A percentile compares a stretch with the other conserved stretches of the same genome.
These are phyloP conservation scores for Bothrops jararaca DNA, from an alignment of 2,113 vertebrate genomes.

Conservation along the genomic window DNA sequence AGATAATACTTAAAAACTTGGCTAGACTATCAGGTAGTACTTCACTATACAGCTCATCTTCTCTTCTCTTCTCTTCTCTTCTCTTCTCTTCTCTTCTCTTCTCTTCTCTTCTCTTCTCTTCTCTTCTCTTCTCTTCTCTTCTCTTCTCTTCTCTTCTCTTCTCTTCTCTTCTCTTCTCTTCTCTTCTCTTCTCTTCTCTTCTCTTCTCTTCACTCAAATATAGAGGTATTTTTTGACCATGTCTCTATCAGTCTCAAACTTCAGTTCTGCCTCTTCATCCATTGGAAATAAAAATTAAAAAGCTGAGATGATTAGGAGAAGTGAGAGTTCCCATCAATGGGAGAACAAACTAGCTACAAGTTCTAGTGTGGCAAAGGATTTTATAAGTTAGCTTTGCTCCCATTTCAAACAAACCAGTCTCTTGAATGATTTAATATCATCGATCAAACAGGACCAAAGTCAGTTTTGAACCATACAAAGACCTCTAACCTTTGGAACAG, in stretches of 20 bases:
- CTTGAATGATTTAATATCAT: background rate
- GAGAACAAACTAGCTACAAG: background rate
- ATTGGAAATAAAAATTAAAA: background rate
- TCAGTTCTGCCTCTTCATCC: background rate
- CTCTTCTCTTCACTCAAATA: background rate
- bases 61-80: too few species aligned
- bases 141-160: too few species aligned
- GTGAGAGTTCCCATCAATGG: background rate
- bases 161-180: too few species aligned
- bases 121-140: too few species aligned
- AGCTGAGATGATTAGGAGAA: background rate
- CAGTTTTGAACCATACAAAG: background rate
- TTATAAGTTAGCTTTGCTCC: background rate
- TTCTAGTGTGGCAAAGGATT: background rate
- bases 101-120: too few species aligned
- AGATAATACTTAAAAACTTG: background rate
- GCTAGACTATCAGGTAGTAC: background rate
- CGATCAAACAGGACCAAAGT: background rate
- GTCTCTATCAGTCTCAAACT: background rate
- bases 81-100: too few species aligned
- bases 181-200: too few species aligned
- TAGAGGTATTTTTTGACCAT: background rate
- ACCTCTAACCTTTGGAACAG: background rate
- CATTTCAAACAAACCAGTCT: background rate
- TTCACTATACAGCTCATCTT: background rate